Percentiles rank a stretch among this genome's conserved stretches.
These are phyloP conservation scores for Pectinophora gossypiella DNA, from an alignment of 1,140 invertebrate genomes.

Conservation along the genomic window DNA sequence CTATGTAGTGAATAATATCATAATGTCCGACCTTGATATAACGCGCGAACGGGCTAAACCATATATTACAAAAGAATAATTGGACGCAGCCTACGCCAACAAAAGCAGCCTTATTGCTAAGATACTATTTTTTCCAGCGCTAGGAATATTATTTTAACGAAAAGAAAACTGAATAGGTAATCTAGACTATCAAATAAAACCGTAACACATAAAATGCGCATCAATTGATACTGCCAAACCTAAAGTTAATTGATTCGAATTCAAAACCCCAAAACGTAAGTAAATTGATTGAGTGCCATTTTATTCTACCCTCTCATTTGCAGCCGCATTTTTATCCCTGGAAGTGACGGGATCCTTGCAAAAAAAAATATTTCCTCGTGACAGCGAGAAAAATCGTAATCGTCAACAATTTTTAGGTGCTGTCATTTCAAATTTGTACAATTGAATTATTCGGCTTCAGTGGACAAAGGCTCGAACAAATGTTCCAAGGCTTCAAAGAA, in stretches of 20 bases:
- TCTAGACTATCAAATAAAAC: no score
- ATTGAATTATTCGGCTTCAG: conserved; percentile 2
- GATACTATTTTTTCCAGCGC: no score
- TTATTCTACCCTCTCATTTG: background rate
- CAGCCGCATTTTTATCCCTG: background rate
- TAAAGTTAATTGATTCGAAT: background rate
- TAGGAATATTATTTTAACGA: no score
- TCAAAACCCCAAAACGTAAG: background rate
- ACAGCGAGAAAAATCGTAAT: conserved; percentile 1
- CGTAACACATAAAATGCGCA: no score
- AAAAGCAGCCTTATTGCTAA: no score
- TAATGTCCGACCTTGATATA: no score
- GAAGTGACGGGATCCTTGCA: background rate
- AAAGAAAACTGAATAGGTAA: no score
- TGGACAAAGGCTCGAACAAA: background rate
- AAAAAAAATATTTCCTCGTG: background rate
- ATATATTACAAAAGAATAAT: no score
- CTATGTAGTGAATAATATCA: no score
- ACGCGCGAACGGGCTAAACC: no score
- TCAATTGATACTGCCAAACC: background rate
- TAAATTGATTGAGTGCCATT: background rate
- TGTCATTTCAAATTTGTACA: background rate
- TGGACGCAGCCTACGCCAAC: no score
- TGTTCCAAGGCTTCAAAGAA: background rate
- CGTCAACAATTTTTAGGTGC: background rate